Evolutionary conservation across 2,888 invertebrate species (phyloP), one percentile per base, ranked within the genome.

Genomic region (Agonopterix arenella): DNA sequence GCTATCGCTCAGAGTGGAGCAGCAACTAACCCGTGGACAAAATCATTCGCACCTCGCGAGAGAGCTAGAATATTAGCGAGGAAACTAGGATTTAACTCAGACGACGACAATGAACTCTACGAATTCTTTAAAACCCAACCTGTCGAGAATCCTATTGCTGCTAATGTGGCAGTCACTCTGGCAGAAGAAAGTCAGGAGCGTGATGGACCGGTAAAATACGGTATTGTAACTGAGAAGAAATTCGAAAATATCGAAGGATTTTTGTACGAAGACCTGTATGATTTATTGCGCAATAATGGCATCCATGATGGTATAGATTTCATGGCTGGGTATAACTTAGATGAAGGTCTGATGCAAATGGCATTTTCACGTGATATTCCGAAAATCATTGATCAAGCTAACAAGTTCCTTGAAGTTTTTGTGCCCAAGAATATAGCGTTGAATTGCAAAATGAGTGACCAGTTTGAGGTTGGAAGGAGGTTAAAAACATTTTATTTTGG

Each of bases 251-350:
- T 47, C 11, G 62, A 66, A 52, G 49, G 50, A 36, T 66, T 57
- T 50, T 62, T 61, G 47, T 45, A 42, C n/a, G 60, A 57, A 11
- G 52, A 57, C 44, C 18, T 52, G 2, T 50, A 48, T 38, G 73
- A 89, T 36, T 63, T 74, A 13, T 54, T 79, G 16, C 73, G 79
- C 58, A 40, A 10, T 40, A 40, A 40, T 40, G 91, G 91, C 18
- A 74, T 74, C n/a, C 71, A 90, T 42, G 54, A 59, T 38, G 40
- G 42, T 11, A 77, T 92, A 1, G 93, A 93, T 0, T 90, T 93
- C 74, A 91, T 95, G 70, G 84, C 91, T 38, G 94, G 95, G 8
- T 68, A 92, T 4, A 93, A 91, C 13, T 89, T 90, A 2, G 90
- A 93, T 47, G 95, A 95, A 76, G 43, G 43, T 40, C 7, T 43